Evolutionary conservation across 30 jellyfish, hydroid and myxozoan genomes (phyloP).

Genomic region (Cassiopea xamachana): DNA sequence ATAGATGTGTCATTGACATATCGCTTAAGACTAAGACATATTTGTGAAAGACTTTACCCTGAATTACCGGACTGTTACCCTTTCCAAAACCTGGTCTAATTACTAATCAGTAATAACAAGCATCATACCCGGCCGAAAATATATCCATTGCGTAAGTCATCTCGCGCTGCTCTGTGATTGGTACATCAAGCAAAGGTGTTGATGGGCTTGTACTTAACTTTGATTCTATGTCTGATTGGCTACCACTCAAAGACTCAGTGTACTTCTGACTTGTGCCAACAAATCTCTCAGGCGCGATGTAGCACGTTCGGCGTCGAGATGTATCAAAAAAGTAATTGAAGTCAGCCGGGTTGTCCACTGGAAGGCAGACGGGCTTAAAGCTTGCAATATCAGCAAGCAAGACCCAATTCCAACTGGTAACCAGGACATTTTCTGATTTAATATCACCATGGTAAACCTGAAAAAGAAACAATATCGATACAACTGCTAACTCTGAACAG

Average conservation of each 20-base stretch:
- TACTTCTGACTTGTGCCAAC: conserved; percentile 81
- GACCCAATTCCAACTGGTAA: conserved; percentile 98
- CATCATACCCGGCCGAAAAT: conserved; percentile 95
- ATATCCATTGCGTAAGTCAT: conserved; percentile 93
- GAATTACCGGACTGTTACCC: no score
- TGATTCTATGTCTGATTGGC: conserved; percentile 47
- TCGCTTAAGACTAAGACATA: no score
- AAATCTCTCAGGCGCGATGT: conserved; percentile 98
- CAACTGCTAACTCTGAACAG: no score
- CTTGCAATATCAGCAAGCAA: conserved; percentile 93
- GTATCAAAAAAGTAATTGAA: conserved; percentile 98
- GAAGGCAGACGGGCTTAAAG: conserved; percentile 95
- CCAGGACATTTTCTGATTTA: conserved; percentile 89
- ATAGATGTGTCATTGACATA: no score
- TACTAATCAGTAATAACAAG: not conserved
- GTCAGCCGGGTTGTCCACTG: conserved; percentile 97
- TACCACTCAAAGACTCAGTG: conserved; percentile 32
- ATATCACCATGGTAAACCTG: conserved; percentile 98
- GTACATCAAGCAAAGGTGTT: conserved; percentile 84
- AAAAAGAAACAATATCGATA: not conserved
- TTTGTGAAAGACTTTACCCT: no score
- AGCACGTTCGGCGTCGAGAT: conserved; percentile 94
- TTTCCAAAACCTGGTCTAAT: not conserved
- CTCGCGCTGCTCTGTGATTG: conserved; percentile 81
- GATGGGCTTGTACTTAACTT: conserved; percentile 70